Conservation (phyloP, 2,888 invertebrate species). For the Leptopilina syphax region DNA sequence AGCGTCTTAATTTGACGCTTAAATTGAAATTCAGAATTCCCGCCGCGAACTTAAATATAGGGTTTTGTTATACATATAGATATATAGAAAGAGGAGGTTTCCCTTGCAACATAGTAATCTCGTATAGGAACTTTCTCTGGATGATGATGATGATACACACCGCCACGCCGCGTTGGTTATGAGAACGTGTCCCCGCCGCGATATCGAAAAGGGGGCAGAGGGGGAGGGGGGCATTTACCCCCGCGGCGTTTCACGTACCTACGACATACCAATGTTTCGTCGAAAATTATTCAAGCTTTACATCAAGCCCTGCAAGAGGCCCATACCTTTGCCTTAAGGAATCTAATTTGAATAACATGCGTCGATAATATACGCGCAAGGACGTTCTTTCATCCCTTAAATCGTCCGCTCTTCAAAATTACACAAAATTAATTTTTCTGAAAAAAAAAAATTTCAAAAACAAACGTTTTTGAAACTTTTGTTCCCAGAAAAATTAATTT, state of each 20-base stretch:
- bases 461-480: too few species aligned
- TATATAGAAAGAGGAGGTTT: not conserved
- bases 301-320: constrained; percentile 50
- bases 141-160: constrained; percentile 34
- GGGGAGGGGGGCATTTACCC: not conserved
- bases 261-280: constrained; percentile 52
- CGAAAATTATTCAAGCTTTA: constrained; percentile 55
- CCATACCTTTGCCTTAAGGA: constrained; percentile 53
- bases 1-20: constrained; percentile 40
- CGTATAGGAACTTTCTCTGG: constrained; percentile 32
- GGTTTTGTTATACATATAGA: not conserved
- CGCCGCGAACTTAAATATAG: constrained; percentile 41
- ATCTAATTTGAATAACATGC: constrained; percentile 57
- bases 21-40: constrained; percentile 41
- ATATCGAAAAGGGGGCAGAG: not conserved
- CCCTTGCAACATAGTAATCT: constrained; percentile 34
- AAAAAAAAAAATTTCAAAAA: too few species aligned
- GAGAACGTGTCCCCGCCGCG: constrained; percentile 33
- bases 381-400: not conserved
- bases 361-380: constrained; percentile 49
- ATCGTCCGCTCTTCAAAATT: too few species aligned
- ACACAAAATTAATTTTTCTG: too few species aligned
- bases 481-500: too few species aligned
- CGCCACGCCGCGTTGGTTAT: constrained; percentile 18
- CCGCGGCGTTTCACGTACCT: constrained; percentile 43